phyloP scores from a whole-genome alignment of 2,113 vertebrate genomes.

The Lepus americanus region DNA sequence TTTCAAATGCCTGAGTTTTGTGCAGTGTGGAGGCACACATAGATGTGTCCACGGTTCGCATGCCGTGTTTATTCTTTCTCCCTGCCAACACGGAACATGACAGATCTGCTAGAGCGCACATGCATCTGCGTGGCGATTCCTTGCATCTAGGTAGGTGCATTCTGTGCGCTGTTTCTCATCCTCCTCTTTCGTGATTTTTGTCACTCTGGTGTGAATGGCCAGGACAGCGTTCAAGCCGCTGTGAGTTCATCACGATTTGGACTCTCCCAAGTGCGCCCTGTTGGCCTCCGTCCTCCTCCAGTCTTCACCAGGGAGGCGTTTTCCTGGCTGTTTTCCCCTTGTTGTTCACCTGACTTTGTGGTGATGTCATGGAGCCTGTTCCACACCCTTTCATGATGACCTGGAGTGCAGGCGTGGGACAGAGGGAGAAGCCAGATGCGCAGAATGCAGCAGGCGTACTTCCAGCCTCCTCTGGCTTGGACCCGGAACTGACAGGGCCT shows the following conservation, averaged over 20 bases:
- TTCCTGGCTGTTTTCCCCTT: slow-evolving; percentile 68
- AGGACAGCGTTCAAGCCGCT: slow-evolving; percentile 15
- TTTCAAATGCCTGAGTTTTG: background rate
- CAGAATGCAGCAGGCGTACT: slow-evolving; percentile 61
- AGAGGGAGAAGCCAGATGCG: slow-evolving; percentile 50
- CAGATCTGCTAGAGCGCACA: slow-evolving; percentile 22
- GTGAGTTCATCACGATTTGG: slow-evolving; percentile 61
- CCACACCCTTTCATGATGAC: slow-evolving; percentile 66
- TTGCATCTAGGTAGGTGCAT: slow-evolving; percentile 26
- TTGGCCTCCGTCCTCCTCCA: slow-evolving; percentile 54
- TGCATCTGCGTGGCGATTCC: slow-evolving; percentile 35
- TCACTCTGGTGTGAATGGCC: slow-evolving; percentile 60
- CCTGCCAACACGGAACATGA: slow-evolving; percentile 14
- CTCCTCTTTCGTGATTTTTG: slow-evolving; percentile 30
- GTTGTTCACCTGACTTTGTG: slow-evolving; percentile 77
- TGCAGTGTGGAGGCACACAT: background rate
- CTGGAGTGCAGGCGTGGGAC: slow-evolving; percentile 46
- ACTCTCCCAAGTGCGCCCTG: background rate
- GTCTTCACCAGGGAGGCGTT: slow-evolving; percentile 35
- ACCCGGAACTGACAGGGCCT: slow-evolving; percentile 43
- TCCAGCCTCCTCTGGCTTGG: slow-evolving; percentile 14
- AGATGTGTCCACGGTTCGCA: background rate
- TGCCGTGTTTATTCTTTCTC: slow-evolving; percentile 26
- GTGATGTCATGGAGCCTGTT: slow-evolving; percentile 63
- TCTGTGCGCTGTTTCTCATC: slow-evolving; percentile 31